Evolutionary conservation across 2,888 invertebrate genomes (phyloP), one percentile per base, ranked within the genome.

Genomic region (Drosophila peninsularis): DNA sequence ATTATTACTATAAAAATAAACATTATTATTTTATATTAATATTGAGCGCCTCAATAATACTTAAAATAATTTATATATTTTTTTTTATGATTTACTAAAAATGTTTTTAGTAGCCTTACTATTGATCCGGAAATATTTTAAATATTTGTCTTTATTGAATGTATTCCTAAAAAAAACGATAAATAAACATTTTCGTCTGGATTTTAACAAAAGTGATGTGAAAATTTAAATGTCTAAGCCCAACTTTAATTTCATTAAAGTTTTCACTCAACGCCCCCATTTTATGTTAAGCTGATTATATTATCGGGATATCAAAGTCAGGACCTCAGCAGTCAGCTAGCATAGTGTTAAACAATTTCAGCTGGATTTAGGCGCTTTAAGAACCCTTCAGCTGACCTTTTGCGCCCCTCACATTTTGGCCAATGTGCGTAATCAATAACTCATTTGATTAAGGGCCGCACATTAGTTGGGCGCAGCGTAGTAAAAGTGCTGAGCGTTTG

Each of bases 401-500:
- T 34, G 11, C 13, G 2, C 32, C n/a, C 17, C 21, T 13, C 17
- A 11, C 45, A 19, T 9, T 41, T 21, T 19, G 30, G 41, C 30
- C 58, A 69, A 68, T 62, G 72, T 21, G 27, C 14, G 68, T 61
- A 80, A 86, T 88, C 89, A 83, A 85, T 88, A 83, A 71, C 61
- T 71, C 66, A 80, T 76, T 81, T 88, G 89, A 89, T 89, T 89
- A 80, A 89, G 78, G 62, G 70, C 57, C 71, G 45, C 65, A 73
- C 82, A 71, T 88, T 84, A 81, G 73, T 79, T 71, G 68, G 55
- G 62, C 70, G 58, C 65, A 69, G 42, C 55, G 34, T 56, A 30
- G 49, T 64, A 50, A 75, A 69, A 69, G 64, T 72, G 64, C 67
- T 75, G 68, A 75, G 60, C 62, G 72, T 75, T 62, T 79, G 78